phyloP scores from a whole-genome alignment of 2,113 vertebrate species.

The Megatriorchis doriae region DNA sequence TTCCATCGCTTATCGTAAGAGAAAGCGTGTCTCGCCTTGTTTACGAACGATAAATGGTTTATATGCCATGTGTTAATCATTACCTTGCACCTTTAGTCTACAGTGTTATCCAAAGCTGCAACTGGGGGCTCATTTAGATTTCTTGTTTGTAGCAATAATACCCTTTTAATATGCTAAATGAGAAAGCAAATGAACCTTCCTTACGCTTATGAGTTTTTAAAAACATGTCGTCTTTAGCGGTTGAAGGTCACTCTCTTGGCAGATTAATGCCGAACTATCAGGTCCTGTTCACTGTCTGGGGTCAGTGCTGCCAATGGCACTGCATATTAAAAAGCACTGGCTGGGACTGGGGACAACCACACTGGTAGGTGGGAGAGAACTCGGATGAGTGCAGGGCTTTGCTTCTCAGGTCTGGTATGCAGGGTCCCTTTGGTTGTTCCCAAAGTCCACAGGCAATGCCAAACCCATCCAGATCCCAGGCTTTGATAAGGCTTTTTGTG shows the following conservation, averaged over 20 bases:
- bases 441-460: not conserved
- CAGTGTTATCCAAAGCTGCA: constrained; percentile 50
- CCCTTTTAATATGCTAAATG: constrained; percentile 74
- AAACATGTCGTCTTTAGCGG: constrained; percentile 32
- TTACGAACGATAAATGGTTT: constrained; percentile 17
- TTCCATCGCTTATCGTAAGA: not conserved
- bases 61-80: not conserved
- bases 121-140: constrained; percentile 62
- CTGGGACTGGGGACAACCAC: not conserved
- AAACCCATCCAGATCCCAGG: fast-evolving
- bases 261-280: constrained; percentile 30
- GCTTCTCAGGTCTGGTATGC: not conserved
- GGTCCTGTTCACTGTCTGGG: constrained; percentile 8
- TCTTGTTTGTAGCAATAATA: constrained; percentile 74
- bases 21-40: not conserved
- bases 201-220: constrained; percentile 19
- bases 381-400: fast-evolving
- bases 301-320: constrained; percentile 20
- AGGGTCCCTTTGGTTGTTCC: not conserved
- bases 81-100: constrained; percentile 62
- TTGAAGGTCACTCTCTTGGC: constrained; percentile 65
- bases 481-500: not conserved
- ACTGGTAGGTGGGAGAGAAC: not conserved
- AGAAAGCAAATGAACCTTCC: constrained; percentile 64
- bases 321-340: not conserved